phyloP scores from a whole-genome alignment of 2,797 vertebrate species.

The Moxostoma hubbsi region DNA sequence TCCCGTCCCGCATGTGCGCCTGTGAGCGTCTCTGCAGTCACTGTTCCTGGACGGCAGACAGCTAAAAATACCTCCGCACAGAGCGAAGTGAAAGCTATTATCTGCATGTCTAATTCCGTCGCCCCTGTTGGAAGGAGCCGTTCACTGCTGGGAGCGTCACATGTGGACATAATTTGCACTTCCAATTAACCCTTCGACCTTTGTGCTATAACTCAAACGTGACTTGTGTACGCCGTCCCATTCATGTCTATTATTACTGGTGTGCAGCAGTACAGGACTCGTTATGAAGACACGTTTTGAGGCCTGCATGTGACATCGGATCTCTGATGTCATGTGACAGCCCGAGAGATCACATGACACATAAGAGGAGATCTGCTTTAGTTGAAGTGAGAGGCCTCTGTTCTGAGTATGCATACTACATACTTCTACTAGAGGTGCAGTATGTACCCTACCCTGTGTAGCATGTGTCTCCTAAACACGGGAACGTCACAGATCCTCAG shows the following conservation, averaged over 20 bases:
- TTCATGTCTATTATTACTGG: conserved; percentile 22
- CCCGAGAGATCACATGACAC: no score
- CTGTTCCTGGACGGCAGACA: conserved; percentile 68
- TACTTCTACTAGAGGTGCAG: no score
- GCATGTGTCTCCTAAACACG: no score
- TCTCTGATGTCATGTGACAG: no score
- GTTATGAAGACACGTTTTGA: no score
- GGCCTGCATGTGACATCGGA: no score
- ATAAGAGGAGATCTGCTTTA: no score
- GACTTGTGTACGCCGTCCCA: conserved; percentile 74
- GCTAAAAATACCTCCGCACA: conserved; percentile 70
- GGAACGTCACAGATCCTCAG: no score
- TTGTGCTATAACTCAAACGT: conserved; percentile 81
- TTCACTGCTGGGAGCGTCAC: conserved; percentile 87
- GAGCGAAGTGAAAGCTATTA: conserved; percentile 64
- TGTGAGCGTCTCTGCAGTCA: conserved; percentile 3
- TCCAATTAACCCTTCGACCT: conserved; percentile 95
- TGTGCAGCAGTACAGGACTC: no score
- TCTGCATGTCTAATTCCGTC: conserved; percentile 73
- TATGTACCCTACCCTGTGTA: no score
- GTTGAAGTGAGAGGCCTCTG: no score
- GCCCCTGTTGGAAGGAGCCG: conserved; percentile 74
- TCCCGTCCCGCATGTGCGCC: not conserved
- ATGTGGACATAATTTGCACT: conserved; percentile 89
- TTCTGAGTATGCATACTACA: no score